Evolutionary conservation across 2,888 invertebrate genomes (phyloP), one percentile per base, ranked within the genome.

Genomic region (Lampropteryx suffumata): DNA sequence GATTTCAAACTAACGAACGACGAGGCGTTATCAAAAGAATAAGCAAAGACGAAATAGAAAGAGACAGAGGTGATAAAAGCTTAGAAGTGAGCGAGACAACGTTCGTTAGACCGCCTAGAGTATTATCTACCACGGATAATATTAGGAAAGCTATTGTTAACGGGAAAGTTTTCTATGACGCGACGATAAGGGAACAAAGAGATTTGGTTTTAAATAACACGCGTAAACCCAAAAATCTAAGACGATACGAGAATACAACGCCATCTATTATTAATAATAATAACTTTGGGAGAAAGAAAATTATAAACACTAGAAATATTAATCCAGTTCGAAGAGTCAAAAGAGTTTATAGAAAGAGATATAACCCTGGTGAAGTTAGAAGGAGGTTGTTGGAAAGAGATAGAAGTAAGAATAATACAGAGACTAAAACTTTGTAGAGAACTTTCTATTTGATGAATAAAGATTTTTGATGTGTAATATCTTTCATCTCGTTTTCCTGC

Each of bases 321-420:
- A 78, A 88, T 53, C 89, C 90, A 0, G 77, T 90, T 0, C 79
- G 86, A 65, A 79, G 88, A 65, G 89, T 87, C 0, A 75, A 86
- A 59, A 77, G 91, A 28, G 85, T 90, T 4, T 90, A 83, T 48
- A 84, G 73, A 57, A 87, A 87, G 61, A 85, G 81, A 59, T 91
- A 91, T 57, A 89, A 91, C 37, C 91, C 91, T n/a, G 88, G 82
- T 0, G 90, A 90, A 76, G 91, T 91, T 4, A 86, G 91, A 71
- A 82, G 81, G 67, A 73, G 90, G 64, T 75, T 91, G 68, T 65
- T 91, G 47, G 89, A 90, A 57, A 77, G 83, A 65, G 89, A 90
- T 37, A 85, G 69, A 40, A 79, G 61, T 70, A 73, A 69, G 59
- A 78, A 76, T 60, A 64, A 11, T 62, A 52, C 65, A 52, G 61